Conservation (phyloP, 2,888 invertebrate species). For the Oscheius sp. region DNA sequence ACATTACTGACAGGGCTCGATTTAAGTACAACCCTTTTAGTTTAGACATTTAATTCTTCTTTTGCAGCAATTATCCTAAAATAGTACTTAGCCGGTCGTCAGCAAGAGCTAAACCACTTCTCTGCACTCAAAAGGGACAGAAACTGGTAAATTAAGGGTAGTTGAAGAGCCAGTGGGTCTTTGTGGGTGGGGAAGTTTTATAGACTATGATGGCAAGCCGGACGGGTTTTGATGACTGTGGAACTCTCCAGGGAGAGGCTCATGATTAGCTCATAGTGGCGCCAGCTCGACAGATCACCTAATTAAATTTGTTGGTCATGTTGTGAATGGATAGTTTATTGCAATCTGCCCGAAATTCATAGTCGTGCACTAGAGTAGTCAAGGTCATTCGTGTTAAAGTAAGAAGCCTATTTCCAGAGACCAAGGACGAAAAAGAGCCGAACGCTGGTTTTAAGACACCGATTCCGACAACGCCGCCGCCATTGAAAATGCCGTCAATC, state of each 20-base stretch:
- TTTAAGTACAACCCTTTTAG: too few species aligned
- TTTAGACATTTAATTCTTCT: too few species aligned
- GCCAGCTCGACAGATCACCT: conserved; percentile 30
- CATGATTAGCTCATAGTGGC: conserved; percentile 38
- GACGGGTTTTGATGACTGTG: conserved; percentile 37
- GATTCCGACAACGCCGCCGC: neutral
- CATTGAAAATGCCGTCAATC: conserved; percentile 10
- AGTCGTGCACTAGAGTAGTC: neutral
- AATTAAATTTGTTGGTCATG: conserved; percentile 29
- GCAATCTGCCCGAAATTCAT: conserved; percentile 18
- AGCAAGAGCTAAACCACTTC: too few species aligned
- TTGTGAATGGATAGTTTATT: conserved; percentile 30
- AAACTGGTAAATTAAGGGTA: too few species aligned
- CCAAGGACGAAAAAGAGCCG: neutral
- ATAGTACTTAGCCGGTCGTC: too few species aligned
- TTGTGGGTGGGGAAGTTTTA: conserved; percentile 34
- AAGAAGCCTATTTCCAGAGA: neutral
- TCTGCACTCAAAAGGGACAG: too few species aligned
- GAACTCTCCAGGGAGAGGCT: conserved; percentile 27
- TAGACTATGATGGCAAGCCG: conserved; percentile 35
- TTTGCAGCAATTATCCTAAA: too few species aligned
- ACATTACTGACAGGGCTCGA: neutral
- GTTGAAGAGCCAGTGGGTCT: neutral
- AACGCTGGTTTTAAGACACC: neutral
- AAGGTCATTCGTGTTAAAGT: neutral